Base-by-base conservation (phyloP, 1,140 invertebrate genomes). In the Tetramorium parvispinum region DNA sequence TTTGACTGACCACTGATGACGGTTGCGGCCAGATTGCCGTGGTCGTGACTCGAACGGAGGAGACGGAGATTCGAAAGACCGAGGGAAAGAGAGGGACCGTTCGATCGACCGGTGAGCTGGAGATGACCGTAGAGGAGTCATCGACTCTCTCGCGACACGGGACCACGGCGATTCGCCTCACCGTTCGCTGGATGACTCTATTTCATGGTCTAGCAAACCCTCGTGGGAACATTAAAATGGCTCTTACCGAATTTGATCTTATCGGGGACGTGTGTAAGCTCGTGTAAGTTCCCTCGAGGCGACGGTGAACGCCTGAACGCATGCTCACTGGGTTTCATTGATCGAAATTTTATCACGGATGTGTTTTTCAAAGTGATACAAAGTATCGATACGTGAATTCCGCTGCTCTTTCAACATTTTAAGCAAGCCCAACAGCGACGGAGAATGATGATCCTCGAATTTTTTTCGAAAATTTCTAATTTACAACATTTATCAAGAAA, bases 21-120 rank as follows among this genome's bases (percentile, higher is more conserved):
- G 65, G 24, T 43, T 59, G 27, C 18, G 61, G 40, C 49, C 51
- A 77, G 86, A 83, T 81, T 43, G 71, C 40, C 61, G 55, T n/a
- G 55, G 76, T 70, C 85, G 32, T 76, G 70, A 85, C 85, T 59
- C 10, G 87, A 83, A 76, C 89, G 55, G 77, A 77, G 11, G 8
- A 66, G n/a, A 51, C 37, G 40, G 32, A 32, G 32, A 43, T 66
- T 5, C 37, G 0, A 13, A 6, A 13, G 7, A 37, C 18, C 18
- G 46, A 77, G 32, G 76, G 6, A 32, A 8, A 49, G 13, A 57
- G 13, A 49, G 10, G 27, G 55, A 10, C 66, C 77, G 82, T 85
- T 61, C 76, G 27, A 85, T 89, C 85, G 63, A 89, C 75, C 55
- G 79, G 40, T 87, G 46, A 85, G n/a, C 81, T 24, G 70, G 61